phyloP scores from a whole-genome alignment of 2,888 invertebrate genomes.

The Nephrotoma appendiculata region DNA sequence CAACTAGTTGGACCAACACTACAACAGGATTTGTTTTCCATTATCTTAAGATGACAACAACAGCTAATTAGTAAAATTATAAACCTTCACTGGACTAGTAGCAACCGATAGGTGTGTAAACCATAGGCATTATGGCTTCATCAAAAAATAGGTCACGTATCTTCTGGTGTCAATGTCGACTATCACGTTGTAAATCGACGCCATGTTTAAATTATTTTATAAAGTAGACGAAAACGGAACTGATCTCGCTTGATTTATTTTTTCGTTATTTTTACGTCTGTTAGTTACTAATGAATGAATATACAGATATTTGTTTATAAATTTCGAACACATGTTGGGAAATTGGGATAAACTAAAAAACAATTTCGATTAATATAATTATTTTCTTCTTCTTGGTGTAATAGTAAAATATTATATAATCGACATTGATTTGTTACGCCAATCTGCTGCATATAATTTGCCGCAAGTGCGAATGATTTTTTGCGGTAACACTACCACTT shows the following conservation, averaged over 20 bases:
- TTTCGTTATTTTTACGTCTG: not conserved
- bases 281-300: not conserved
- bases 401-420: not conserved
- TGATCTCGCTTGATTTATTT: not conserved
- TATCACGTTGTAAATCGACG: not conserved
- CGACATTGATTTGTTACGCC: not conserved
- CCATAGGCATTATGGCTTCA: too few relatives aligned
- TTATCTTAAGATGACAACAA: too few relatives aligned
- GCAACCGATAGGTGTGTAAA: too few relatives aligned
- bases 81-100: too few relatives aligned
- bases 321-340: not conserved
- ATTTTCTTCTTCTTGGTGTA: not conserved
- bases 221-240: not conserved
- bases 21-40: too few relatives aligned
- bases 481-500: not conserved
- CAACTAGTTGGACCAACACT: too few relatives aligned
- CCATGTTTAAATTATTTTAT: not conserved
- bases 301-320: not conserved
- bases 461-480: not conserved
- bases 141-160: too few relatives aligned
- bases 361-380: not conserved
- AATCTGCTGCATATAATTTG: not conserved
- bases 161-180: not conserved
- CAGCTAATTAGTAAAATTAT: too few relatives aligned
- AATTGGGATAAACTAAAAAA: not conserved